These are phyloP conservation scores for Strongylocentrotus purpuratus DNA, from an alignment of 35 echinoderm and acorn worm species.

Conservation along the genomic window DNA sequence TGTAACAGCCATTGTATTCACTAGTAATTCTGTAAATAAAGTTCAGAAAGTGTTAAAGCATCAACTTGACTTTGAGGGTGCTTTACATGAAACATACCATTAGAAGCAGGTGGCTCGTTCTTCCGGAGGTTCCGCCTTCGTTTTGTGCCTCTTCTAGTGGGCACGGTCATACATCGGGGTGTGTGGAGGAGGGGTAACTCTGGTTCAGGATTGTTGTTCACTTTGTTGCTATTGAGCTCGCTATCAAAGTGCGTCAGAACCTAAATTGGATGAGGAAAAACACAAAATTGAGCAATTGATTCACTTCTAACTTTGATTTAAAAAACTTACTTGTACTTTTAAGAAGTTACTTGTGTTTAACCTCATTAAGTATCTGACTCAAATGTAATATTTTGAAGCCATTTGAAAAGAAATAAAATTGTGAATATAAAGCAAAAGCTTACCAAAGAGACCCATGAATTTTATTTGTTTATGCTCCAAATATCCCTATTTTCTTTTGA, in stretches of 20 bases:
- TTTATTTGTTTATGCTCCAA: too few species aligned
- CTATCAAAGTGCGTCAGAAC: slow-evolving; percentile 52
- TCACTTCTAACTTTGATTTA: neutral
- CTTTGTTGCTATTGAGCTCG: slow-evolving; percentile 52
- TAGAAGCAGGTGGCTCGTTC: slow-evolving; percentile 56
- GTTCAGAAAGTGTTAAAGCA: neutral
- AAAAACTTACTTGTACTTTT: too few species aligned
- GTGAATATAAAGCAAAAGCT: too few species aligned
- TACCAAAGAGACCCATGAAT: too few species aligned
- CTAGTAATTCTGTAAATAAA: neutral
- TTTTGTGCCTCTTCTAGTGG: slow-evolving; percentile 64
- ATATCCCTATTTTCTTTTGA: too few species aligned
- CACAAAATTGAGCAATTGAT: neutral
- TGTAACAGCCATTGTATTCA: neutral
- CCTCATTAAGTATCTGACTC: too few species aligned
- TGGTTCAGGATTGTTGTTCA: slow-evolving; percentile 54
- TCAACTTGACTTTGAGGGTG: neutral
- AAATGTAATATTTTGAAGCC: too few species aligned
- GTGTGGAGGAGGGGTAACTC: slow-evolving; percentile 45
- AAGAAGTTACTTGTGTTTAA: too few species aligned
- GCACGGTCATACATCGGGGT: slow-evolving; percentile 33
- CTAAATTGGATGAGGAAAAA: slow-evolving; percentile 10
- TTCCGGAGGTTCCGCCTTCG: slow-evolving; percentile 64
- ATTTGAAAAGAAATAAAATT: too few species aligned
- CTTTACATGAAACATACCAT: slow-evolving; percentile 42